Evolutionary conservation across 2,113 vertebrate species (phyloP).

Genomic region (Eublepharis macularius): DNA sequence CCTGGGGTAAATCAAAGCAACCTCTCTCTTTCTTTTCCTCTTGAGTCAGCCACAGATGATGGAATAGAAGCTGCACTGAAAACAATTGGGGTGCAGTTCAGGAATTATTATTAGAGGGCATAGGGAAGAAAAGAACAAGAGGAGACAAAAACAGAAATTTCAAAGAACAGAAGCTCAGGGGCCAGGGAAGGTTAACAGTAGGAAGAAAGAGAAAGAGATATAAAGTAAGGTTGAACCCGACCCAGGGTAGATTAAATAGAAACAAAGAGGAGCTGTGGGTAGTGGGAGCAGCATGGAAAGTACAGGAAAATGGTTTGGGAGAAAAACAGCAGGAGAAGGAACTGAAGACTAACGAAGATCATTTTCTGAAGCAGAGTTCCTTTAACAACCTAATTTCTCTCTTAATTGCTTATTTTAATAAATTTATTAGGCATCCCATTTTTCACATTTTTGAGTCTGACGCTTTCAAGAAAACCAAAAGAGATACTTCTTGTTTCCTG

Average conservation of each 20-base stretch:
- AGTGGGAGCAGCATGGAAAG: neutral
- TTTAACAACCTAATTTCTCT: neutral
- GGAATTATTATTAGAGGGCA: neutral
- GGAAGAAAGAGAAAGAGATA: neutral
- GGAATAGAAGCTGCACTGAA: neutral
- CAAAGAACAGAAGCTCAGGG: neutral
- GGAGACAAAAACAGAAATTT: neutral
- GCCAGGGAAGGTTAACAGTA: neutral
- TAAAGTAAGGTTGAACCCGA: neutral
- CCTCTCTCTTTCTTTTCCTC: neutral
- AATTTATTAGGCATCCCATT: neutral
- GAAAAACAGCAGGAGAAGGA: neutral
- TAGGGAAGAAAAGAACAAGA: neutral
- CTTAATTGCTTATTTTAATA: neutral
- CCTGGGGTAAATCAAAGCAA: neutral
- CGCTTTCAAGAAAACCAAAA: neutral
- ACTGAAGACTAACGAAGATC: neutral
- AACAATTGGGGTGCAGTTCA: fast-evolving
- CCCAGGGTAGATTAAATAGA: conserved; percentile 9
- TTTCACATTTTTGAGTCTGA: neutral
- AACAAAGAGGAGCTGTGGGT: neutral
- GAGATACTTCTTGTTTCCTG: neutral
- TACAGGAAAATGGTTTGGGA: neutral
- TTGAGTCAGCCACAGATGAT: neutral
- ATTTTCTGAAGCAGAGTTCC: neutral